phyloP scores from a whole-genome alignment of 2,797 vertebrate genomes.

The Gadopsis marmoratus region DNA sequence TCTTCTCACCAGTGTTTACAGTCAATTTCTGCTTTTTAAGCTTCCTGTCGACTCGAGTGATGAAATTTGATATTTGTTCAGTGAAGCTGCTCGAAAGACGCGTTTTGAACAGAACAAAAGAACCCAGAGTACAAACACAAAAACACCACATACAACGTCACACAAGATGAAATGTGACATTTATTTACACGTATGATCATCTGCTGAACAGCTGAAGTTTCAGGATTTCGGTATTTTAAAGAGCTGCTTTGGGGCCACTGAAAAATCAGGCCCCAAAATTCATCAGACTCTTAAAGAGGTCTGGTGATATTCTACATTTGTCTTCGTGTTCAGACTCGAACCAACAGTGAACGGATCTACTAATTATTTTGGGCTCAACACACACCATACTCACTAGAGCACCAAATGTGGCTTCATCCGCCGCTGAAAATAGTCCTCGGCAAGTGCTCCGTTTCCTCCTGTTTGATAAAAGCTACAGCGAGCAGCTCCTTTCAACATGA shows the following conservation, averaged over 20 bases:
- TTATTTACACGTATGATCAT: background rate
- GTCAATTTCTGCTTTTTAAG: constrained; percentile 12
- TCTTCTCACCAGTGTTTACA: background rate
- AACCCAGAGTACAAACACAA: background rate
- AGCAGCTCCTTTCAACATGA: background rate
- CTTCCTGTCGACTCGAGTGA: background rate
- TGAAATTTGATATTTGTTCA: background rate
- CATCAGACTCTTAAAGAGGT: background rate
- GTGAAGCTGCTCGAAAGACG: background rate
- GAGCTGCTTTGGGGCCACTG: background rate
- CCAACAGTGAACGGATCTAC: too few relatives aligned
- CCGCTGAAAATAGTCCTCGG: too few relatives aligned
- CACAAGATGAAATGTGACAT: background rate
- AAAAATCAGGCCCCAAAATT: too few relatives aligned
- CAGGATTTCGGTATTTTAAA: background rate
- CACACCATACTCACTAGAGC: too few relatives aligned
- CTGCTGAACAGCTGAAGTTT: too few relatives aligned
- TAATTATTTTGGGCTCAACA: too few relatives aligned
- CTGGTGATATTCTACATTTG: background rate
- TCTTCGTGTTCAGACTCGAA: background rate
- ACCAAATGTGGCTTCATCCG: too few relatives aligned
- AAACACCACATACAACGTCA: background rate
- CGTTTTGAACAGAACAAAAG: background rate
- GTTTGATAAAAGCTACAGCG: background rate
- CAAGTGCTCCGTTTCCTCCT: too few relatives aligned